phyloP scores from a whole-genome alignment of 1,140 invertebrate genomes.

The Episyrphus balteatus region DNA sequence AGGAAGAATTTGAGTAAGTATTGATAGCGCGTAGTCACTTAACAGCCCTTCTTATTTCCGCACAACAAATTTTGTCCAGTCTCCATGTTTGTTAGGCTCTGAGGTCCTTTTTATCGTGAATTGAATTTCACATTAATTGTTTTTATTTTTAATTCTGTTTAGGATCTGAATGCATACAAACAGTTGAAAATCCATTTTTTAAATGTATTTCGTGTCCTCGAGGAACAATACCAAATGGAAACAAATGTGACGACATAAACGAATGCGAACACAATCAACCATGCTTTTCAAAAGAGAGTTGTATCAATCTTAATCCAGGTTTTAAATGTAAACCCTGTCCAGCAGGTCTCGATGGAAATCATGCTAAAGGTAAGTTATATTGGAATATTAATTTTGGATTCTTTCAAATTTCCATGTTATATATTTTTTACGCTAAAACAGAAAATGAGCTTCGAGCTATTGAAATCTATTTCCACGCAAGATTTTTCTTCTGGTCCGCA shows the following conservation, averaged over 20 bases:
- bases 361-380: constrained; percentile 28
- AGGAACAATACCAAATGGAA: constrained; percentile 78
- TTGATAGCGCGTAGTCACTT: too few species aligned
- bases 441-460: too few species aligned
- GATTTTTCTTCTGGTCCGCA: too few species aligned
- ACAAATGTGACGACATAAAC: constrained; percentile 66
- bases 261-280: constrained; percentile 78
- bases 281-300: constrained; percentile 68
- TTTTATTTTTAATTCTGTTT: constrained; percentile 28
- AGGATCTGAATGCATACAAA: constrained; percentile 57
- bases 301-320: constrained; percentile 72
- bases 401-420: neutral
- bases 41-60: too few species aligned
- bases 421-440: too few species aligned
- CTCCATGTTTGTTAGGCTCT: too few species aligned
- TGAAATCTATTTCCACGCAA: too few species aligned
- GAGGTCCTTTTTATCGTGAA: too few species aligned
- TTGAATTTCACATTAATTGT: too few species aligned
- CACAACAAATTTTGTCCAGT: too few species aligned
- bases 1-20: too few species aligned
- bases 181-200: constrained; percentile 56
- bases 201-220: constrained; percentile 64
- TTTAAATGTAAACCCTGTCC: constrained; percentile 70
- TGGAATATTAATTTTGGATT: too few species aligned
- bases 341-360: constrained; percentile 54